Base-by-base conservation (phyloP, 2,113 vertebrate genomes). In the Steatornis caripensis region DNA sequence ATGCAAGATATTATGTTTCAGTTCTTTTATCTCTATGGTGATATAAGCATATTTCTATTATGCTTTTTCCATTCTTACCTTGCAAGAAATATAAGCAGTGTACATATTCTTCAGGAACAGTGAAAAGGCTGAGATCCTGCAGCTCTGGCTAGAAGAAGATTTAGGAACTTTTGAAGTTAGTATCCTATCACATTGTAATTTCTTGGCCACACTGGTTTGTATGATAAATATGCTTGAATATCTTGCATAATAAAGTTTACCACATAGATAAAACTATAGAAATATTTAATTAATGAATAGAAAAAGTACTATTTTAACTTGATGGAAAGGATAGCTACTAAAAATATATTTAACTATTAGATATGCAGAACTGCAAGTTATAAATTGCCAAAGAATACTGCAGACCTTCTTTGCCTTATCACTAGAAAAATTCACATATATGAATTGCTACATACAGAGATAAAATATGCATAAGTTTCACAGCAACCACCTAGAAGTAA, bases 31-130 rank as follows among this genome's bases (percentile, higher is more conserved):
- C 13, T 10, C 7, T 62, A 14, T 11, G 15, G 23, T 30, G 32
- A 91, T 71, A 49, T 12, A 74, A 89, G 16, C 8, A 79, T 12
- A 53, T 71, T 76, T 62, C 17, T 39, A 9, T 62, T 80, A 16
- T 6, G 6, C 2, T 37, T 62, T 23, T 24, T 2, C 2, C 10
- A 1, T 4, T 2, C 1, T 71, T 58, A 57, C 12, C 5, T 62
- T 48, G 49, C 39, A 66, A 62, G 24, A 79, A 86, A 71, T 54
- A 39, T 5, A 71, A 9, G 7, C 8, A 53, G 10, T n/a, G 6
- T 32, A 11, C 19, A 24, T 58, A 37, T 72, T 81, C 27, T 54
- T 54, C 27, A 51, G 37, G 23, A 79, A 45, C 27, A 76, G 43
- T 14, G 14, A 81, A 68, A 71, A 84, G 17, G 10, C 22, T 81